A percentile compares a stretch with the other conserved stretches of the same genome.
phyloP scores from a whole-genome alignment of 2,888 invertebrate species.

The Drosophila paracracens region DNA sequence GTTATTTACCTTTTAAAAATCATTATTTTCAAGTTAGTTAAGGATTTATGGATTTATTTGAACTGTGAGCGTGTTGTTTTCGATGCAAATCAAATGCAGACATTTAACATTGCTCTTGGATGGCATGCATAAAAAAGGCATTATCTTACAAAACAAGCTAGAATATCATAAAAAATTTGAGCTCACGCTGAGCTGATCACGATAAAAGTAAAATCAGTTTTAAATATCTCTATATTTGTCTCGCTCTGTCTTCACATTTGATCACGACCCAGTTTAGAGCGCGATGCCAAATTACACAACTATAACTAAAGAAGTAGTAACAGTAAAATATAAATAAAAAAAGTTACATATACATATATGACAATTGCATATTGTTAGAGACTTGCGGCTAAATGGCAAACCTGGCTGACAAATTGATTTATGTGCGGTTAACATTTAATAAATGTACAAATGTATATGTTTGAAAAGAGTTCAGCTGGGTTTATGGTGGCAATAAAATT shows the following conservation, averaged over 20 bases:
- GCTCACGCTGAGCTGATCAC: slow-evolving; percentile 42
- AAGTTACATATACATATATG: slow-evolving; percentile 55
- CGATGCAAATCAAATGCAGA: slow-evolving; percentile 3
- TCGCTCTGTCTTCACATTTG: slow-evolving; percentile 30
- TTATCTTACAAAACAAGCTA: neutral
- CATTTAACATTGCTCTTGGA: slow-evolving; percentile 2
- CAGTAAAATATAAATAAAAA: slow-evolving; percentile 15
- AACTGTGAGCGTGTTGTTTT: neutral
- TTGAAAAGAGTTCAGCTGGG: slow-evolving; percentile 7
- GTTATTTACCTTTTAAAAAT: neutral
- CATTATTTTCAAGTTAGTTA: neutral
- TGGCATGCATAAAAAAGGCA: neutral
- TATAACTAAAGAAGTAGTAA: slow-evolving; percentile 5
- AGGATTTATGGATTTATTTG: neutral
- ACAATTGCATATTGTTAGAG: slow-evolving; percentile 59
- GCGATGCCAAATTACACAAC: slow-evolving; percentile 23
- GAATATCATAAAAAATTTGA: slow-evolving; percentile 25
- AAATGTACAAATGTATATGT: slow-evolving; percentile 11
- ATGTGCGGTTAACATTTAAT: slow-evolving; percentile 62
- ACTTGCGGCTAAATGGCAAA: slow-evolving; percentile 66
- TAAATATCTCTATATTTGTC: slow-evolving; percentile 25
- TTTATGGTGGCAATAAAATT: slow-evolving; percentile 67
- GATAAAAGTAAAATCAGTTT: slow-evolving; percentile 19
- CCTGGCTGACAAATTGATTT: slow-evolving; percentile 60
- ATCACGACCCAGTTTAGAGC: slow-evolving; percentile 71